Base-by-base conservation (phyloP, 2,888 invertebrate species). In the Scelioninae gen. 2 region DNA sequence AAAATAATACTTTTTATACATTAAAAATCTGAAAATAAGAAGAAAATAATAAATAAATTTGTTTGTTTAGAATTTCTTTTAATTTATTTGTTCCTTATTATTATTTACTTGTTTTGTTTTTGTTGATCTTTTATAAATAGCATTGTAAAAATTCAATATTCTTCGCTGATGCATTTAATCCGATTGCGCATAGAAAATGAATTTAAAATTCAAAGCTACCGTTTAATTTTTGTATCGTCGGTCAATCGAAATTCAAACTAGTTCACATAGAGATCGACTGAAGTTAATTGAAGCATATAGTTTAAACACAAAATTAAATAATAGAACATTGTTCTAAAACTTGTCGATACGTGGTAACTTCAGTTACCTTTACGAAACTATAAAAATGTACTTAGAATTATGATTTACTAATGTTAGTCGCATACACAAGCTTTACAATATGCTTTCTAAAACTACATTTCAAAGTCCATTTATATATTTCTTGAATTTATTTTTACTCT, bases 301-400 rank as follows among this genome's bases (percentile, higher is more conserved):
- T 45, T 67, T 67, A 73, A 73, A 67, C 45, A 45, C 37, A 2
- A 33, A 43, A 73, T 73, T 61, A 73, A 73, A 67, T 67, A 67
- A 67, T 73, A 37, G 60, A 67, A 25, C 39, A 25, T 9, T 37
- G 53, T 61, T 57, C 63, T 50, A 28, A 33, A 70, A 15, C 18
- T n/a, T 15, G 19, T 9, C 60, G 35, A 52, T 6, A 33, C 48
- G 28, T 37, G 11, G 28, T 7, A 31, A 43, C 6, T 58, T 71
- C 52, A 69, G 61, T 69, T 69, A 53, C 61, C 37, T 31, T 45
- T 16, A 19, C 55, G 55, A 64, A 57, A 71, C 64, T 64, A 64
- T 28, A 19, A 33, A 45, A 64, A 71, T 71, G 50, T 64, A 64
- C n/a, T n/a, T n/a, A 71, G 63, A 71, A 58, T 69, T 69, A 69